Base-by-base conservation (phyloP, 2,797 vertebrate genomes). In the Gymnothorax reevesii region DNA sequence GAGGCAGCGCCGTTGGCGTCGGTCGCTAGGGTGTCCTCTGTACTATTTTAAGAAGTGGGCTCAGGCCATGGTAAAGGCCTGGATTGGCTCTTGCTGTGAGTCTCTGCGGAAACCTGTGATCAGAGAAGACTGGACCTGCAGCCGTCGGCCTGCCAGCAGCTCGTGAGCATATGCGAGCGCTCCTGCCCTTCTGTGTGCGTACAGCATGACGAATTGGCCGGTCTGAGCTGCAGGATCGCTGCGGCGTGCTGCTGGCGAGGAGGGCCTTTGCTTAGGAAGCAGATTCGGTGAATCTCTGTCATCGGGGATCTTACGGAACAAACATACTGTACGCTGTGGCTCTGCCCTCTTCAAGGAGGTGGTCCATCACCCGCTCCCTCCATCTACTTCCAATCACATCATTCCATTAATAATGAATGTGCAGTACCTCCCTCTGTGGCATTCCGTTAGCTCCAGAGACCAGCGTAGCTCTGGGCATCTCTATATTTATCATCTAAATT, bases 1-100 rank as follows among this genome's bases (percentile, higher is more conserved):
- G 57, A 60, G 82, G 89, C 90, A 88, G 92, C 93, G 92, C 90
- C 91, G 91, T 93, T 95, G 92, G 95, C 95, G 94, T 96, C 94
- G 95, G 94, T 92, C 94, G 92, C 92, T 91, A 95, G 95, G 95
- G 94, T 95, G 95, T 94, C 96, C 95, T 95, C 94, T 94, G 93
- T 95, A 94, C 93, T 92, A 90, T 91, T 89, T 92, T 94, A 92
- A 95, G 94, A 96, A 96, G 96, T 95, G 96, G 95, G 94, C 93
- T 91, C 92, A 84, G 91, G 92, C 92, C 88, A 93, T 94, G 94
- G 77, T 27, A 27, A 96, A 96, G 96, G 93, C 92, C 82, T 87
- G 88, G 93, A 86, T 87, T 94, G 93, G 92, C 91, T 95, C 93
- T 91, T 91, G 25, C 22, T 2, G 93, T 90, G 86, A 10, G 92